Base-by-base conservation (phyloP, 1,140 invertebrate genomes). In the Drosophila arawakana region DNA sequence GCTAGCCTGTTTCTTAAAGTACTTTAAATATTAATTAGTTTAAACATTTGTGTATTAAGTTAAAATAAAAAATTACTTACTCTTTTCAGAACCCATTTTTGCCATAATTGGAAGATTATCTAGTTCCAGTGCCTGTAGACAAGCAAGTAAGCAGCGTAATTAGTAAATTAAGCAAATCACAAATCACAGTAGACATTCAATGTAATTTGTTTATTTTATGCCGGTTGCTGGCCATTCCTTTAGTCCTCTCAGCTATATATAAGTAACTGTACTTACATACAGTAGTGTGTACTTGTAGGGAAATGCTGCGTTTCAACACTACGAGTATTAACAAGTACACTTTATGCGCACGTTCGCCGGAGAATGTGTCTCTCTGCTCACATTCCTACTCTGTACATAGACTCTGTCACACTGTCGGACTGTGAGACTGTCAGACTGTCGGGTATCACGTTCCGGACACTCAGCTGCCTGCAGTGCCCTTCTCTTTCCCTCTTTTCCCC, bases 221-320 rank as follows among this genome's bases (percentile, higher is more conserved):
- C 67, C 54, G 54, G 30, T 54, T 30, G 49, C 49, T 62, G 67
- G 39, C 1, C 34, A 46, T 70, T 52, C 50, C 60, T 34, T 70
- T 35, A 52, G 39, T 70, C 44, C 47, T 18, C 57, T 55, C 25
- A 57, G 13, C n/a, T 46, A 39, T 44, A 43, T 35, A 62, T 44
- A 43, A 44, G 13, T 44, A 71, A 30, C 25, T 47, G 55, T 25
- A 71, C 25, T 47, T 57, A 15, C 18, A 63, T 25, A 55, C 43
- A 41, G 39, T 41, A 44, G 52, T 58, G 41, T 46, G 44, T 39
- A 73, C 66, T 78, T 76, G 81, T 75, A 85, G 77, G 81, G 70
- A 84, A 85, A 84, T 84, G 78, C 81, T 71, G 81, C 80, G 82
- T 83, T 79, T 81, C 75, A 80, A 82, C 80, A 78, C 30, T 54